Conservation (phyloP, 2,797 vertebrate genomes). For the Sandelia bainsii region DNA sequence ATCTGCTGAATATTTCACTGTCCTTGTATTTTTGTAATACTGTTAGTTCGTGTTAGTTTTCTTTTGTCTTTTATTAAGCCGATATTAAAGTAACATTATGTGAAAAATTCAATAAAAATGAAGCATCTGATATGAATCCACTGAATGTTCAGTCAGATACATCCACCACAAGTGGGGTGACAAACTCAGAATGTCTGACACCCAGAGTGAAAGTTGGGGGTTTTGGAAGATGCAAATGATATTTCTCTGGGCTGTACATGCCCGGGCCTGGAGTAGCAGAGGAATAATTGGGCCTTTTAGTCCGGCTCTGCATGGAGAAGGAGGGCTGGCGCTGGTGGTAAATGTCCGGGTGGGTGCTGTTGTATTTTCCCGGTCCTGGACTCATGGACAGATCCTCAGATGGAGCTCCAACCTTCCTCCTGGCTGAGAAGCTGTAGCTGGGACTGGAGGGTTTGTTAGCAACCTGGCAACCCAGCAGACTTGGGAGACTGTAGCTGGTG, state of each 20-base stretch:
- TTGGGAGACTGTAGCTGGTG: conserved; percentile 87
- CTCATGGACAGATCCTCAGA: conserved; percentile 85
- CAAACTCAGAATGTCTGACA: conserved; percentile 86
- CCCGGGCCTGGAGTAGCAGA: conserved; percentile 86
- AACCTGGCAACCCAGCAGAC: conserved; percentile 84
- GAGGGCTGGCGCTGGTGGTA: conserved; percentile 86
- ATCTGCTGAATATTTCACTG: neutral
- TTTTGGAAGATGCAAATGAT: conserved; percentile 75
- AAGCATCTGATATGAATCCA: conserved; percentile 1
- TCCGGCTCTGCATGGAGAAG: conserved; percentile 89
- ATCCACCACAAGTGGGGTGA: conserved; percentile 83
- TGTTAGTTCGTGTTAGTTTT: neutral
- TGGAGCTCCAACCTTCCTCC: conserved; percentile 70
- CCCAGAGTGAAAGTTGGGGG: conserved; percentile 89
- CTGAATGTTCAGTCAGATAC: conserved; percentile 68
- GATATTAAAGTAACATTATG: neutral
- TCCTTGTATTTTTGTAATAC: neutral
- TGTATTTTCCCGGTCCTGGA: conserved; percentile 89
- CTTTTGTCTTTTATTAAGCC: neutral
- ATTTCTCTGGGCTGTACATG: conserved; percentile 87
- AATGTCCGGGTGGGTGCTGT: conserved; percentile 83
- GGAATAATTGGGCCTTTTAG: conserved; percentile 62
- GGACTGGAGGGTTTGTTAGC: conserved; percentile 87
- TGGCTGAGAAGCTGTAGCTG: conserved; percentile 82
- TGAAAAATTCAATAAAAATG: conserved; percentile 36